These are phyloP conservation scores for Muscicapa striata DNA, from an alignment of 2,797 vertebrate species.

Conservation along the genomic window DNA sequence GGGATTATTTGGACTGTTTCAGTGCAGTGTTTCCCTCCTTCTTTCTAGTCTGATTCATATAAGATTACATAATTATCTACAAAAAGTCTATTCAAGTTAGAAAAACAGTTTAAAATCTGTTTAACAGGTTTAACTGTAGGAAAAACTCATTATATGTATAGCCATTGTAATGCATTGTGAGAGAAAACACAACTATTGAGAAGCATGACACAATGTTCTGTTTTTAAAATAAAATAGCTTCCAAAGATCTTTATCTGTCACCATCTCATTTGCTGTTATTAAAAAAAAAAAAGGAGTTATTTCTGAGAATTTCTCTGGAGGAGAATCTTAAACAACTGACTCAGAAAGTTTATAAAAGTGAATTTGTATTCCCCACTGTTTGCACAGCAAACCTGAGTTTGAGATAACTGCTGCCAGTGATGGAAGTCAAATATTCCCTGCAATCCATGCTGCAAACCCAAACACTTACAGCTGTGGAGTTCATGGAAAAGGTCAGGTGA, in stretches of 20 bases:
- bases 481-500: background rate
- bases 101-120: background rate
- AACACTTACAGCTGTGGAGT: background rate
- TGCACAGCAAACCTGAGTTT: background rate
- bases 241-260: background rate
- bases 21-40: background rate
- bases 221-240: background rate
- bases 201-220: background rate
- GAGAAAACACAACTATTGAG: background rate
- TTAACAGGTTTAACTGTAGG: background rate
- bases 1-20: background rate
- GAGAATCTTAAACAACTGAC: background rate
- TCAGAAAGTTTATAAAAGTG: background rate
- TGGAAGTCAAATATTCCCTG: slow-evolving; percentile 1
- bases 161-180: background rate
- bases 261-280: background rate
- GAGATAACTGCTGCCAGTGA: background rate
- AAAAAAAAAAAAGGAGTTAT: background rate
- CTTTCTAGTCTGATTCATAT: background rate
- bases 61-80: background rate
- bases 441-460: background rate
- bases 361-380: background rate
- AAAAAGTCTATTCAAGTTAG: background rate
- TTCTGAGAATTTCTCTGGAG: background rate
- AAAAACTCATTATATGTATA: background rate